Base-by-base conservation (phyloP, 2,888 invertebrate species). In the Drosophila borborema region DNA sequence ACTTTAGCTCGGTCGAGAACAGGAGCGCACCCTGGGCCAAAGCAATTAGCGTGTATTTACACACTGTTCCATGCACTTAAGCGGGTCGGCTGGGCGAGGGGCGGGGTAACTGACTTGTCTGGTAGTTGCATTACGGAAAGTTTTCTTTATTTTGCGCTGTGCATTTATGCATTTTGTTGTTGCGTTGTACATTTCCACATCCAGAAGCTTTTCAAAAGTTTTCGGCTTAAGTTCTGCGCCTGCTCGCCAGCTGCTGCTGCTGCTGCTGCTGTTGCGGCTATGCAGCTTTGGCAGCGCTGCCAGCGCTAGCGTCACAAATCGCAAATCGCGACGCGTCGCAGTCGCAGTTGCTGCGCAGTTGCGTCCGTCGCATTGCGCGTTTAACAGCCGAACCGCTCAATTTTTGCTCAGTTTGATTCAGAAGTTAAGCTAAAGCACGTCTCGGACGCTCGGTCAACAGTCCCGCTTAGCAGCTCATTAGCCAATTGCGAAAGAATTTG, bases 361-460 rank as follows among this genome's bases (percentile, higher is more conserved):
- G 80, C 81, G 80, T 75, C 72, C 76, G 82, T 54, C 71, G 70
- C 81, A 81, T 46, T 72, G 76, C 72, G 75, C 78, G 88, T 90
- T 89, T 89, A 89, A 89, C 83, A 78, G 75, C 74, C 66, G 72
- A 77, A 67, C 68, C 72, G 61, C 68, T 28, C 69, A 74, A 58
- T 68, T 69, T 75, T 38, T 59, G 78, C 90, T 89, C 89, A 89
- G 90, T 89, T 86, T 86, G 86, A 88, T 86, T 90, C 86, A 86
- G 89, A 89, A 90, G 90, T 90, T 86, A 72, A 84, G 76, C 76
- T 61, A 61, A 65, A 65, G 67, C 80, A 72, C 64, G 76, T 75
- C 64, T 80, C 16, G 51, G 60, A 70, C 74, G 72, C 71, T 70
- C 67, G 71, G 61, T 53, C 18, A 77, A 43, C 41, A 63, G 46